Base-by-base conservation (phyloP, 1,140 invertebrate species). In the Zophobas morio region DNA sequence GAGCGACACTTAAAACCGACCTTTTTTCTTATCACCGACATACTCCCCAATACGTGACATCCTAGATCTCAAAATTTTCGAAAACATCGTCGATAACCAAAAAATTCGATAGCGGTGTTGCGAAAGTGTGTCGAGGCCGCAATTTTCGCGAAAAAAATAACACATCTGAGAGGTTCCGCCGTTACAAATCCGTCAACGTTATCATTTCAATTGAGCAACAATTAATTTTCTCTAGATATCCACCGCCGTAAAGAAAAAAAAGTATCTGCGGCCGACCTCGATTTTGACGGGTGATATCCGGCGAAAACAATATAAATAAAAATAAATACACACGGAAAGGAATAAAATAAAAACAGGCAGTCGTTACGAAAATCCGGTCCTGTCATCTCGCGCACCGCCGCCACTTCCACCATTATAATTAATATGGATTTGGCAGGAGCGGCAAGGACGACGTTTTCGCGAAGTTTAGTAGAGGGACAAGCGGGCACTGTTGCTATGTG, bases 351-450 rank as follows among this genome's bases (percentile, higher is more conserved):
- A 20, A 20, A 20, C 20, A 20, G 20, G 20, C 20, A 20, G 20
- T 20, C 20, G 20, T 20, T 20, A 20, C 20, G 20, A 20, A 51
- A 51, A 51, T 51, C 49, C 49, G 49, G 49, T 51, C 49, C 49
- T 51, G 49, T 51, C 49, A 51, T 51, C n/a, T 51, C 49, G 2
- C 3, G 49, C 49, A 51, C 49, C 42, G 8, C 49, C 42, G 8
- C 42, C 42, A 46, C 42, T 46, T 51, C n/a, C 49, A 51, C 49
- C 49, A 51, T 51, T 2, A 63, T 63, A 63, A 63, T 63, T 63
- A 63, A 63, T 63, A 63, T 63, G 57, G 57, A 63, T 63, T 63
- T 63, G 57, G 57, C 57, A 63, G 57, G 57, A 63, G 57, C 54
- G 33, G 8, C 57, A 8, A 39, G 57, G 57, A 39, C 57, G 36